Evolutionary conservation across 2,797 vertebrate species (phyloP).

Genomic region (Ficedula albicollis): DNA sequence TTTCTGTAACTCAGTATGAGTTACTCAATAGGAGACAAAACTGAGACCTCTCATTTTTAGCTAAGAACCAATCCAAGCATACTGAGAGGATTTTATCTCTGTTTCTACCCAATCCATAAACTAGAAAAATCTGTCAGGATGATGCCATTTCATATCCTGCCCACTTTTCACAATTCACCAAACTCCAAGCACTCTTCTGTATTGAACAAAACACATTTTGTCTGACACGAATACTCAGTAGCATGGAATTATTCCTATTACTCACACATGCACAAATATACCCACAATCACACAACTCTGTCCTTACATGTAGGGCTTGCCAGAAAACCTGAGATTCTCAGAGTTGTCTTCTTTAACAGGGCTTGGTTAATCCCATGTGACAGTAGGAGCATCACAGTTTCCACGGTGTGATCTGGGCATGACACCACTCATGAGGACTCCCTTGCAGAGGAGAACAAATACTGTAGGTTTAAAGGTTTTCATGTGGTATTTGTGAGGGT

Average conservation of each 20-base stretch:
- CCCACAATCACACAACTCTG: rapidly evolving
- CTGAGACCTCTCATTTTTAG: background rate
- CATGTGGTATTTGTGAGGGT: background rate
- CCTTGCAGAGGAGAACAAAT: background rate
- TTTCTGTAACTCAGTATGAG: background rate
- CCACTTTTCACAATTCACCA: background rate
- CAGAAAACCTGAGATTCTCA: rapidly evolving
- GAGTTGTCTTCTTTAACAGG: background rate
- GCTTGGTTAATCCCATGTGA: background rate
- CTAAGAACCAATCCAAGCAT: background rate
- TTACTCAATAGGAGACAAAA: background rate
- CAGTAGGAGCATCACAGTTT: background rate
- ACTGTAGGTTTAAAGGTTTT: background rate
- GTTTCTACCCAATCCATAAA: background rate
- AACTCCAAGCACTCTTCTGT: background rate
- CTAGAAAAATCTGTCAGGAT: background rate
- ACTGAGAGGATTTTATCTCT: background rate
- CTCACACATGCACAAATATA: background rate
- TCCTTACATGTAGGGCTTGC: background rate
- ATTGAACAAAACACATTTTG: rapidly evolving
- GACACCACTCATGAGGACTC: background rate
- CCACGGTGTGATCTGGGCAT: background rate
- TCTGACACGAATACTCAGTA: rapidly evolving
- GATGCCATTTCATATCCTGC: background rate
- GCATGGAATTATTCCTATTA: background rate